These are phyloP conservation scores for Ochropleura leucogaster DNA, from an alignment of 2,888 invertebrate species.

Conservation along the genomic window DNA sequence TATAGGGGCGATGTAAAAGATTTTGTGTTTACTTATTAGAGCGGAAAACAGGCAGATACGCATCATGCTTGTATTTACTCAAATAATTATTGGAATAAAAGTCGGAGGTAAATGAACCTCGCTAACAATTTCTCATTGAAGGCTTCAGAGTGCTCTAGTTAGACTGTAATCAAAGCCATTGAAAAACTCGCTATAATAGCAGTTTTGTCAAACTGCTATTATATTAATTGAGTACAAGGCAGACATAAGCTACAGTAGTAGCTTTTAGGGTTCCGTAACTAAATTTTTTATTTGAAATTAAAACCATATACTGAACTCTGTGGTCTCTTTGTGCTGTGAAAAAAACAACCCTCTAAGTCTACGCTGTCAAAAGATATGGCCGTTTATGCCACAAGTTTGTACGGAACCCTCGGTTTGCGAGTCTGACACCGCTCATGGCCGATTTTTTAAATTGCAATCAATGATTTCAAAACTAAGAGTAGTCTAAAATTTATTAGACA, in stretches of 20 bases:
- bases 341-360: no score
- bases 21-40: conserved; percentile 1
- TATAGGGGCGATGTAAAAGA: neutral
- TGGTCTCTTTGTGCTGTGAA: no score
- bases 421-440: no score
- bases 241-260: no score
- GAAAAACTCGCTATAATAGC: neutral
- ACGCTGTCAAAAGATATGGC: no score
- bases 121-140: no score
- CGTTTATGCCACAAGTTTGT: no score
- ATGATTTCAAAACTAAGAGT: conserved; percentile 6
- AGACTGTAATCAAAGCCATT: neutral
- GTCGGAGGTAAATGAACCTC: neutral
- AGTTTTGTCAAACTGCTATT: neutral
- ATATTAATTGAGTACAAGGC: neutral
- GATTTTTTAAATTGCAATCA: neutral
- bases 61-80: neutral
- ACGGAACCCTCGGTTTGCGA: no score
- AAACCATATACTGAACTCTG: no score
- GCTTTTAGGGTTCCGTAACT: no score
- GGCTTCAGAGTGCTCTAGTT: neutral
- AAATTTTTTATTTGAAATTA: no score
- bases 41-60: neutral
- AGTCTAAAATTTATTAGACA: conserved; percentile 28
- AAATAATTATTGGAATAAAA: neutral